phyloP scores from a whole-genome alignment of 1,140 invertebrate species.

The Brachionus rotundiformis region DNA sequence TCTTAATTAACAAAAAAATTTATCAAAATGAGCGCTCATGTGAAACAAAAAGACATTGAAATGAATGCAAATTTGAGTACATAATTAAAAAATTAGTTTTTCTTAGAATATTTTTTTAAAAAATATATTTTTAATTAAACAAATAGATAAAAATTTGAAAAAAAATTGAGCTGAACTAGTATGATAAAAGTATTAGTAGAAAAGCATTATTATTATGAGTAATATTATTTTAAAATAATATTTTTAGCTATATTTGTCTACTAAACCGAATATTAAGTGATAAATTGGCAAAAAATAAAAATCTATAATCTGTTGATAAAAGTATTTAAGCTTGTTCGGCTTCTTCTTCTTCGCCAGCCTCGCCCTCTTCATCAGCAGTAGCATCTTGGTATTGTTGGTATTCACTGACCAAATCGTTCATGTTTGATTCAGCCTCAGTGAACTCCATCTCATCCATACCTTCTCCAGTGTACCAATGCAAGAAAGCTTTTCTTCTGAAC shows the following conservation, averaged over 20 bases:
- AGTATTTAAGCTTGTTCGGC: constrained; percentile 62
- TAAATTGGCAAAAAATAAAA: too few species aligned
- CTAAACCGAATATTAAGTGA: too few species aligned
- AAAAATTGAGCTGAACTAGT: too few species aligned
- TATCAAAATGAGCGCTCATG: too few species aligned
- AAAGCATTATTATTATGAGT: not conserved
- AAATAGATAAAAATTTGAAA: too few species aligned
- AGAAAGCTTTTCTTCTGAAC: constrained; percentile 77
- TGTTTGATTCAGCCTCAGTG: constrained; percentile 75
- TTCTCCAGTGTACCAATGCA: constrained; percentile 79
- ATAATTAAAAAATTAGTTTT: too few species aligned
- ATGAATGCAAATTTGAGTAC: too few species aligned
- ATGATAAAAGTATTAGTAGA: not conserved
- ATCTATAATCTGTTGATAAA: not conserved
- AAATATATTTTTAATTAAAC: too few species aligned
- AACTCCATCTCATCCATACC: constrained; percentile 81
- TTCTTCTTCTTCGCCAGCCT: constrained; percentile 52
- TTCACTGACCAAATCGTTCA: constrained; percentile 83
- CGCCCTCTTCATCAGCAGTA: constrained; percentile 52
- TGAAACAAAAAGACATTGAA: too few species aligned
- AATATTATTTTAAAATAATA: not conserved
- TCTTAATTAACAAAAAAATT: too few species aligned
- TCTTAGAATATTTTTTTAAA: too few species aligned
- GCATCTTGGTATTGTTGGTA: constrained; percentile 89
- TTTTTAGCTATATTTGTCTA: not conserved